These are phyloP conservation scores for Synergus umbraculus DNA, from an alignment of 2,888 invertebrate genomes.

Conservation along the genomic window DNA sequence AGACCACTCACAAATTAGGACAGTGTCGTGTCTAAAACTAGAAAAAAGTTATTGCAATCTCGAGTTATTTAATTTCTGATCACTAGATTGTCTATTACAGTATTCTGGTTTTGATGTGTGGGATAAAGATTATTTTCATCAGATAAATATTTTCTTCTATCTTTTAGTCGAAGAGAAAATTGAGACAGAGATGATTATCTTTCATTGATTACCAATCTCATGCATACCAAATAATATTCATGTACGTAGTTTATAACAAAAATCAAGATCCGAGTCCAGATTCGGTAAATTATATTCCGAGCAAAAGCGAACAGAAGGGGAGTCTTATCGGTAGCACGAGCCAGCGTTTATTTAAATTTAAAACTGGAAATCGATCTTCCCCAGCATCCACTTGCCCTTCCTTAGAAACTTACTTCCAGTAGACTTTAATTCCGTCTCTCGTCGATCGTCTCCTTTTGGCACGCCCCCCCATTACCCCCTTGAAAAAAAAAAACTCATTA, in stretches of 20 bases:
- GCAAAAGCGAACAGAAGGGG: conserved; percentile 51
- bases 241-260: conserved; percentile 13
- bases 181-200: conserved; percentile 15
- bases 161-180: neutral
- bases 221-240: conserved; percentile 38
- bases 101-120: no score
- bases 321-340: conserved; percentile 67
- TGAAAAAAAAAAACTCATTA: conserved; percentile 75
- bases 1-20: neutral
- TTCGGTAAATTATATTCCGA: conserved; percentile 26
- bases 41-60: neutral
- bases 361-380: conserved; percentile 71
- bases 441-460: conserved; percentile 71
- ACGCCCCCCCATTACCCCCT: conserved; percentile 68
- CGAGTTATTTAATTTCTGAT: no score
- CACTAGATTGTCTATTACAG: no score
- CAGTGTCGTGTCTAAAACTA: neutral
- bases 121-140: no score
- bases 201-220: conserved; percentile 26
- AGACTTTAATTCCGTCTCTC: conserved; percentile 69
- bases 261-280: conserved; percentile 50
- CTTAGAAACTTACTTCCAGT: conserved; percentile 45
- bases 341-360: conserved; percentile 75
- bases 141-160: neutral
- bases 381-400: conserved; percentile 53